Conservation (phyloP, 1,140 invertebrate genomes). For the Drosophila pandora region DNA sequence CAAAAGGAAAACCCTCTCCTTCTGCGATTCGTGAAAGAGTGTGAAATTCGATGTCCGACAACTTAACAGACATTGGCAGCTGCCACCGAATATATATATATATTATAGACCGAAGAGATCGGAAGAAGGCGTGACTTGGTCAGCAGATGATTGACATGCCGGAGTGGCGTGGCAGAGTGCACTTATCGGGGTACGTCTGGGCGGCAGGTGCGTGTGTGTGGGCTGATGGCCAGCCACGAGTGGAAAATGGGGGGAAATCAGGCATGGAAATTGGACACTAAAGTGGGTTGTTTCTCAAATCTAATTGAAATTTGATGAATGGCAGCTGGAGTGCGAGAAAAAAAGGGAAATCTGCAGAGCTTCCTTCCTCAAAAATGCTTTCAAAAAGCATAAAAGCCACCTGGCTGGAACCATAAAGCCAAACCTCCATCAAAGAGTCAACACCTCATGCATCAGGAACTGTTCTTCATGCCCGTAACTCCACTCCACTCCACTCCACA, state of each 20-base stretch:
- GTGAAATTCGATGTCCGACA: constrained; percentile 44
- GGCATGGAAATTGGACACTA: constrained; percentile 21
- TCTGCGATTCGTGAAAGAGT: constrained; percentile 35
- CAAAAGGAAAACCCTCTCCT: constrained; percentile 25
- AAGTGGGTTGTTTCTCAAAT: constrained; percentile 5
- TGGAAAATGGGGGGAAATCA: constrained; percentile 24
- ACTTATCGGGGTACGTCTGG: constrained; percentile 31
- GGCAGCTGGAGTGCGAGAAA: constrained; percentile 7
- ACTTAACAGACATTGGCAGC: constrained; percentile 48
- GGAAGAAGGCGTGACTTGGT: constrained; percentile 56
- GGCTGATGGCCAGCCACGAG: constrained; percentile 15
- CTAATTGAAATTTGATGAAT: constrained; percentile 36
- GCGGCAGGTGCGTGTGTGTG: constrained; percentile 23
- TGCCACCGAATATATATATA: constrained; percentile 24
- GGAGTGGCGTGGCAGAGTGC: constrained; percentile 30
- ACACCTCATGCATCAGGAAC: constrained; percentile 38
- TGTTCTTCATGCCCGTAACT: background rate
- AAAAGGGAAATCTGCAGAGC: background rate
- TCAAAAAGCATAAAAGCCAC: background rate
- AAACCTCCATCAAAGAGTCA: constrained; percentile 17
- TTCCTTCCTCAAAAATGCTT: background rate
- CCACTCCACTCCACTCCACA: background rate
- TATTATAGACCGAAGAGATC: constrained; percentile 7
- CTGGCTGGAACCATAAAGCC: background rate
- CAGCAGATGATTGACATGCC: constrained; percentile 37